These are phyloP conservation scores for Boleophthalmus pectinirostris DNA, from an alignment of 2,113 vertebrate genomes.

Conservation along the genomic window DNA sequence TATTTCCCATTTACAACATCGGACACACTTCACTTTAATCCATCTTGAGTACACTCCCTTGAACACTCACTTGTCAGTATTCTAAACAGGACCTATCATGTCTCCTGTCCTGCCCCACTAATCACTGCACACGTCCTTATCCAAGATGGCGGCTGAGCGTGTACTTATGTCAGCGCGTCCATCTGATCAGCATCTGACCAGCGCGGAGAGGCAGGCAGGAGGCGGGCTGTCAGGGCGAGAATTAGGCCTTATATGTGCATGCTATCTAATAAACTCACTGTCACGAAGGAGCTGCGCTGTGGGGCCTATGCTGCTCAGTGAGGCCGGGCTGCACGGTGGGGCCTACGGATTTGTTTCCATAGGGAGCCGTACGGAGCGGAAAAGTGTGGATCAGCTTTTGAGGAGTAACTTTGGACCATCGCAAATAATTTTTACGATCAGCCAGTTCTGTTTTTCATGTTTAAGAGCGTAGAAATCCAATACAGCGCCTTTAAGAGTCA, in stretches of 20 bases:
- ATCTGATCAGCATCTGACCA: slow-evolving; percentile 63
- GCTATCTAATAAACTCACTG: slow-evolving; percentile 66
- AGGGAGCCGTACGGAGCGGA: too few species aligned
- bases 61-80: slow-evolving; percentile 9
- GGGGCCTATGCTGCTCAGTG: slow-evolving; percentile 6
- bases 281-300: slow-evolving; percentile 40
- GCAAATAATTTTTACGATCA: too few species aligned
- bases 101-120: slow-evolving; percentile 29
- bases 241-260: slow-evolving; percentile 66
- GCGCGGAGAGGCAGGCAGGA: slow-evolving; percentile 15
- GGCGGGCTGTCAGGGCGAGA: slow-evolving; percentile 55
- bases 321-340: slow-evolving; percentile 1
- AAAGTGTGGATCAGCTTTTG: too few species aligned
- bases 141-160: slow-evolving; percentile 51
- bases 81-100: slow-evolving; percentile 5
- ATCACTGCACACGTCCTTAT: slow-evolving; percentile 39
- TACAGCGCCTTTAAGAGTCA: too few species aligned
- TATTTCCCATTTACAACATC: not conserved
- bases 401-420: too few species aligned
- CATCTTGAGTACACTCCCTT: not conserved
- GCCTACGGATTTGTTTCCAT: too few species aligned
- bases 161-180: slow-evolving; percentile 39
- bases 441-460: too few species aligned
- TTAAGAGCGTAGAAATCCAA: too few species aligned
- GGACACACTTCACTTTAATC: not conserved